Evolutionary conservation across 2,888 invertebrate species (phyloP).

Genomic region (Lasioglossum zephyrum): DNA sequence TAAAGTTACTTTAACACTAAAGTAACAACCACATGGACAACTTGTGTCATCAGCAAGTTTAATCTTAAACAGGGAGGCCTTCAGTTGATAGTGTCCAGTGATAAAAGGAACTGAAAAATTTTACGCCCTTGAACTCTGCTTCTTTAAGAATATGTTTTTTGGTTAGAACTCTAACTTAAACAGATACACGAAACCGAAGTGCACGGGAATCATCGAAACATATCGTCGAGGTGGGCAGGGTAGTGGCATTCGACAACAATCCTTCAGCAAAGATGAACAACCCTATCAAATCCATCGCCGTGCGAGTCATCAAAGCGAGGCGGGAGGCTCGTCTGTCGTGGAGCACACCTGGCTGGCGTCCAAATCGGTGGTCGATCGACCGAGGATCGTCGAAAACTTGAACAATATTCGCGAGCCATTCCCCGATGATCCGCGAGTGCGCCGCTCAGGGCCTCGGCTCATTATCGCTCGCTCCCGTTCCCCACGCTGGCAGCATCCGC

Average conservation of each 20-base stretch:
- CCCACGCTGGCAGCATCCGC: neutral
- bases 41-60: too few relatives aligned
- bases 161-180: too few relatives aligned
- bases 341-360: conserved; percentile 31
- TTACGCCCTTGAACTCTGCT: too few relatives aligned
- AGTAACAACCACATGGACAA: too few relatives aligned
- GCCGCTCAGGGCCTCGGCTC: conserved; percentile 10
- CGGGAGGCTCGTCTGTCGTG: conserved; percentile 16
- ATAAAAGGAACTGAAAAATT: too few relatives aligned
- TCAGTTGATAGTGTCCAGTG: too few relatives aligned
- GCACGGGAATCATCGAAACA: neutral
- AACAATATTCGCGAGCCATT: conserved; percentile 3
- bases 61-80: too few relatives aligned
- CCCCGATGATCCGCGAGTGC: conserved; percentile 8
- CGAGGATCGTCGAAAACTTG: conserved; percentile 4
- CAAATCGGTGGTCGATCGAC: neutral
- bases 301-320: neutral
- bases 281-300: neutral
- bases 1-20: too few relatives aligned
- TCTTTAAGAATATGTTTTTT: too few relatives aligned
- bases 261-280: neutral
- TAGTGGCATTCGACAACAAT: neutral
- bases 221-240: neutral
- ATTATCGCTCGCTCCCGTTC: conserved; percentile 12
- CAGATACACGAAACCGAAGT: neutral